These are phyloP conservation scores for Hypolimnas misippus DNA, from an alignment of 2,888 invertebrate genomes.

Conservation along the genomic window DNA sequence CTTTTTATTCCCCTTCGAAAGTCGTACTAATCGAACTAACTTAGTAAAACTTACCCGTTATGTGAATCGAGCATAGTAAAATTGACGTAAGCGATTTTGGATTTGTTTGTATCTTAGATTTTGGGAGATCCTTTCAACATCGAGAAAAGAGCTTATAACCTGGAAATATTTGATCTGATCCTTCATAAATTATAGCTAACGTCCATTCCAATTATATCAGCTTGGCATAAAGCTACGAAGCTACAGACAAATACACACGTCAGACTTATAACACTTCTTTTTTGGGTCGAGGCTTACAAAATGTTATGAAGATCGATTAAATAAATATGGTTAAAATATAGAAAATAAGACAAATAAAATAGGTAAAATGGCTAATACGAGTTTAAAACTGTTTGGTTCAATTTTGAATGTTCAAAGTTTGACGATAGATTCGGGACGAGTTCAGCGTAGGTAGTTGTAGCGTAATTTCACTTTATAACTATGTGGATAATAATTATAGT, in stretches of 20 bases:
- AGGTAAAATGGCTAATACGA: slow-evolving; percentile 59
- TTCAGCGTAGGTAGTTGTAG: slow-evolving; percentile 48
- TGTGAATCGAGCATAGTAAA: background rate
- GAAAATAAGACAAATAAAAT: slow-evolving; percentile 45
- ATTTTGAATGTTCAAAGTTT: slow-evolving; percentile 62
- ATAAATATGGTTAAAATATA: background rate
- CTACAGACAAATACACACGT: no score
- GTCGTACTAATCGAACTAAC: background rate
- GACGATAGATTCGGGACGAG: slow-evolving; percentile 58
- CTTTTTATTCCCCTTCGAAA: slow-evolving; percentile 2
- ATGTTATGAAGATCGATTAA: no score
- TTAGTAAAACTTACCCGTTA: background rate
- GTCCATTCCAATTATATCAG: no score
- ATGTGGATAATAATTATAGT: slow-evolving; percentile 52
- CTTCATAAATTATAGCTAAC: no score
- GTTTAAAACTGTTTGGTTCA: slow-evolving; percentile 57
- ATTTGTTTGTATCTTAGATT: background rate
- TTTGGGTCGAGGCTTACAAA: no score
- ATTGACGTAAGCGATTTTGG: background rate
- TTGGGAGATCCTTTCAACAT: no score
- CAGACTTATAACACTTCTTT: no score
- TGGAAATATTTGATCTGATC: no score
- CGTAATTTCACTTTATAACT: slow-evolving; percentile 54
- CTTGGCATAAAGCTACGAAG: no score
- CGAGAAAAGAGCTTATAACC: no score